Conservation (phyloP, 2,888 invertebrate species). For the Ryuthela nishihirai region DNA sequence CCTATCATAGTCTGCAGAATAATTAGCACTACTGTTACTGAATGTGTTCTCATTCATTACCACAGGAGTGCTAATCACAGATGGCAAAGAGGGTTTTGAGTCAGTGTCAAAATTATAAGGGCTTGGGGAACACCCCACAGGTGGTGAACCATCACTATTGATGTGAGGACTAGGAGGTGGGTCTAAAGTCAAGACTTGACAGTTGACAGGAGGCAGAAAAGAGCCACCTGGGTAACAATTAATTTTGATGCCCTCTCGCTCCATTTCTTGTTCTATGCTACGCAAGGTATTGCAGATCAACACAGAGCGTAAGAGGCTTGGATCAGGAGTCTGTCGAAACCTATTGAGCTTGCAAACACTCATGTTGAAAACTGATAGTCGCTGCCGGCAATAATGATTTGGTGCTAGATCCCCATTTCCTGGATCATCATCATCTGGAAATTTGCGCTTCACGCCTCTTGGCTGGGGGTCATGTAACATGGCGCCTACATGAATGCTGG, state of each 20-base stretch:
- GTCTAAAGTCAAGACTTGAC: slow-evolving; percentile 12
- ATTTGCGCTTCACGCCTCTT: slow-evolving; percentile 38
- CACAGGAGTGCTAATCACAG: slow-evolving; percentile 22
- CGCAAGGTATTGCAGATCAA: slow-evolving; percentile 89
- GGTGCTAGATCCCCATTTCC: slow-evolving; percentile 5
- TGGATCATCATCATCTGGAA: slow-evolving; percentile 34
- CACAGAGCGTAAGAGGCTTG: slow-evolving; percentile 82
- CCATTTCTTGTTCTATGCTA: slow-evolving; percentile 84
- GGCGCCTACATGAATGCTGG: slow-evolving; percentile 38
- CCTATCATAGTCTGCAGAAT: slow-evolving; percentile 35
- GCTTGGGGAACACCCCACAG: slow-evolving; percentile 1
- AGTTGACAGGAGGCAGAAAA: slow-evolving; percentile 25
- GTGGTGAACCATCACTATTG: background rate
- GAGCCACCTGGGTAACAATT: slow-evolving; percentile 29
- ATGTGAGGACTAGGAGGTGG: slow-evolving; percentile 1
- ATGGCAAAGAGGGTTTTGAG: slow-evolving; percentile 15
- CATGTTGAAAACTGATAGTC: slow-evolving; percentile 83
- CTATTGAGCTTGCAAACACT: slow-evolving; percentile 88
- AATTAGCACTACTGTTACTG: background rate
- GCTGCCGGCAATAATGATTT: slow-evolving; percentile 52
- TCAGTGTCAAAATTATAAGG: slow-evolving; percentile 11
- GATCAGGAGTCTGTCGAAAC: slow-evolving; percentile 82
- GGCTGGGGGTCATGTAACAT: slow-evolving; percentile 36
- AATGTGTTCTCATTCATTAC: slow-evolving; percentile 8
- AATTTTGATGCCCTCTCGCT: slow-evolving; percentile 55